Evolutionary conservation across 2,888 invertebrate genomes (phyloP).

Genomic region (Agapostemon virescens): DNA sequence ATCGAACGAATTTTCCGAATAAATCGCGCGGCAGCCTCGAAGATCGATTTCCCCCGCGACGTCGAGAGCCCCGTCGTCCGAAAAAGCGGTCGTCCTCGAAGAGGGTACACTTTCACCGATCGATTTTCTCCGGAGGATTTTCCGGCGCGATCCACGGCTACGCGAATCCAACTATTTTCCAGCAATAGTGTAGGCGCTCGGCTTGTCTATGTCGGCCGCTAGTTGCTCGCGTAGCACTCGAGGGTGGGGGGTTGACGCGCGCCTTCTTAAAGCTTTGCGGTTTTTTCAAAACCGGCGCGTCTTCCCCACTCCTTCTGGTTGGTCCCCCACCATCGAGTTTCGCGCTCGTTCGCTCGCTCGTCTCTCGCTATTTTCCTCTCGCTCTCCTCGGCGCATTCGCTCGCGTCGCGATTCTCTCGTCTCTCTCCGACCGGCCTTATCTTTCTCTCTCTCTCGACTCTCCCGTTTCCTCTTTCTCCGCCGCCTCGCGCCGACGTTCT

Average conservation of each 20-base stretch:
- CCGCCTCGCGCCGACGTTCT: slow-evolving; percentile 23
- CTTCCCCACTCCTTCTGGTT: slow-evolving; percentile 68
- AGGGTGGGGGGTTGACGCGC: slow-evolving; percentile 77
- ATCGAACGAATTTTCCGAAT: neutral
- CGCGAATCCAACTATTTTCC: slow-evolving; percentile 62
- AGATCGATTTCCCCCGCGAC: neutral
- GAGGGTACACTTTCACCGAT: slow-evolving; percentile 28
- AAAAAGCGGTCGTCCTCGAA: slow-evolving; percentile 17
- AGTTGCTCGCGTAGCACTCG: slow-evolving; percentile 77
- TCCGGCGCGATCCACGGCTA: slow-evolving; percentile 26
- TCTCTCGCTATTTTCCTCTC: slow-evolving; percentile 32
- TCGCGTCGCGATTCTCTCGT: slow-evolving; percentile 35
- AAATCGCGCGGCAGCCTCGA: neutral
- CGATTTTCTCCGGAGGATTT: slow-evolving; percentile 42
- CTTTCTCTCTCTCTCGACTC: slow-evolving; percentile 42
- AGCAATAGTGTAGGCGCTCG: slow-evolving; percentile 65
- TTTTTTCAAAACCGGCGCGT: slow-evolving; percentile 78
- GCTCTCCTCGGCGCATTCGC: slow-evolving; percentile 41
- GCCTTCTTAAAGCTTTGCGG: slow-evolving; percentile 80
- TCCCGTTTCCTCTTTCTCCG: slow-evolving; percentile 35
- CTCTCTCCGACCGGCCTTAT: slow-evolving; percentile 33
- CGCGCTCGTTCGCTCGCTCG: slow-evolving; percentile 32
- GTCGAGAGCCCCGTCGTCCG: neutral
- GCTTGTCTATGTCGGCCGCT: slow-evolving; percentile 77
- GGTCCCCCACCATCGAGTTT: slow-evolving; percentile 40